Evolutionary conservation across 2,888 invertebrate species (phyloP).

Genomic region (Troilus luridus): DNA sequence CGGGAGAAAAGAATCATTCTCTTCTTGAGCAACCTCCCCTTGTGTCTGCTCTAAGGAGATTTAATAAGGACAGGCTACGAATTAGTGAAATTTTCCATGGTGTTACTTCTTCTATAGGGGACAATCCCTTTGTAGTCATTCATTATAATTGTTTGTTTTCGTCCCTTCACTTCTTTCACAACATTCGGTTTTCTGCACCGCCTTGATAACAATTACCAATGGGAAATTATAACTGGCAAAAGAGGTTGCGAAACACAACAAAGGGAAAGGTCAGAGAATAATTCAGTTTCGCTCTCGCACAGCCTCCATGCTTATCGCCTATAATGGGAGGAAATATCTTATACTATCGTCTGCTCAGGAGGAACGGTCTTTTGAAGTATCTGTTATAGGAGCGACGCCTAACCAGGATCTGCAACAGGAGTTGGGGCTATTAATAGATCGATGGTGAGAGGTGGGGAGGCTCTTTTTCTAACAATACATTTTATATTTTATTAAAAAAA

Average conservation of each 20-base stretch:
- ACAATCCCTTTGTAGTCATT: conserved; percentile 41
- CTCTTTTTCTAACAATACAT: too few species aligned
- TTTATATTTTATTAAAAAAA: too few species aligned
- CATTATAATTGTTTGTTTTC: conserved; percentile 47
- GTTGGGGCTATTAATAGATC: too few species aligned
- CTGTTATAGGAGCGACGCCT: neutral
- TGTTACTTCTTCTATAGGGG: conserved; percentile 48
- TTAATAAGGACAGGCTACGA: conserved; percentile 52
- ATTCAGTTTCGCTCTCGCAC: neutral
- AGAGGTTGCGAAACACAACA: conserved; percentile 28
- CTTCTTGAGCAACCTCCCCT: conserved; percentile 4
- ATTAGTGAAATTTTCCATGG: conserved; percentile 53
- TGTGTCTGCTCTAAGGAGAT: conserved; percentile 29
- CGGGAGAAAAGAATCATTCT: conserved; percentile 45
- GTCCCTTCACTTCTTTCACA: conserved; percentile 45
- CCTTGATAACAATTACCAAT: conserved; percentile 37
- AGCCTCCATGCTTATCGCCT: conserved; percentile 20
- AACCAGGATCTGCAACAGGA: neutral
- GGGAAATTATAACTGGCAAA: conserved; percentile 43
- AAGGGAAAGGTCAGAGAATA: conserved; percentile 44
- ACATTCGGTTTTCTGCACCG: conserved; percentile 28
- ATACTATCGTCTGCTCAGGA: neutral
- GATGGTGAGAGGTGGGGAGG: too few species aligned
- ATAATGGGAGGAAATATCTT: neutral
- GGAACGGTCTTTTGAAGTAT: neutral